phyloP scores from a whole-genome alignment of 2,888 invertebrate genomes.

The Melanostoma scalare region DNA sequence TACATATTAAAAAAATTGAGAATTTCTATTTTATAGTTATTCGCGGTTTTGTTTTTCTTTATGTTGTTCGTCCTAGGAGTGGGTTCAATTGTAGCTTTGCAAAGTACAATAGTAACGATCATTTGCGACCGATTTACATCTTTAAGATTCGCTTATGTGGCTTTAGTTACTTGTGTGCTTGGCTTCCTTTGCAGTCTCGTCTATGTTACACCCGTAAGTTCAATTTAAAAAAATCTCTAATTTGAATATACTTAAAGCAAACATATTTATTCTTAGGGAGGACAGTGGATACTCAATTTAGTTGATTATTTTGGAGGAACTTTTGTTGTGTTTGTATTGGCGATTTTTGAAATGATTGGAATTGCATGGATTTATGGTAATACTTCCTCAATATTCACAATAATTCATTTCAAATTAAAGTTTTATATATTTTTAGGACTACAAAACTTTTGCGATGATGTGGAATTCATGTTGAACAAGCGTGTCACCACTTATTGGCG shows the following conservation, averaged over 20 bases:
- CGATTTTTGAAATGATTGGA: conserved; percentile 84
- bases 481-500: conserved; percentile 89
- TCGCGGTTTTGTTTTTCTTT: conserved; percentile 90
- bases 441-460: conserved; percentile 86
- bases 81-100: conserved; percentile 89
- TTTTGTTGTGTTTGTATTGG: conserved; percentile 84
- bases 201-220: conserved; percentile 89
- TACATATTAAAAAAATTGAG: no score
- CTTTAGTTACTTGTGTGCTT: conserved; percentile 83
- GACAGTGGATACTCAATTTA: conserved; percentile 84
- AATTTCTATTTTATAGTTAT: conserved; percentile 83
- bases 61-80: conserved; percentile 91
- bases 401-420: neutral
- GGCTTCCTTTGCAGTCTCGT: conserved; percentile 87
- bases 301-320: conserved; percentile 86
- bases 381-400: neutral
- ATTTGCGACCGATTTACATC: conserved; percentile 87
- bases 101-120: conserved; percentile 87
- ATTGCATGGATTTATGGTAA: conserved; percentile 85
- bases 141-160: conserved; percentile 85
- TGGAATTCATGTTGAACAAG: conserved; percentile 89
- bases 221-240: neutral
- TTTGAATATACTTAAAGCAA: neutral
- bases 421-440: conserved; percentile 81
- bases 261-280: conserved; percentile 82